phyloP scores from a whole-genome alignment of 92 coral and sea anemone genomes.

The Umimayanthus chanpuru region DNA sequence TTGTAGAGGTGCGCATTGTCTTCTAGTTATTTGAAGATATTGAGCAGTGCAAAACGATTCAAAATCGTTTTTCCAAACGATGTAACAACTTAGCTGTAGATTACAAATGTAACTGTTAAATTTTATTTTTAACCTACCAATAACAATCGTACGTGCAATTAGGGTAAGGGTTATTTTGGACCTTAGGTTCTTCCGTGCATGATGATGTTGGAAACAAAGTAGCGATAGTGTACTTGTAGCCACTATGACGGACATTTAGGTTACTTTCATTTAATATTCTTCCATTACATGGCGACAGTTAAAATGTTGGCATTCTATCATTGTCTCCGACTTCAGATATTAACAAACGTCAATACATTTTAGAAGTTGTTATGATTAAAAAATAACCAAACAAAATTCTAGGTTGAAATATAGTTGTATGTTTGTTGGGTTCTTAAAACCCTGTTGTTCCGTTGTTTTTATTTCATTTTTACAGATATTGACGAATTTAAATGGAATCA shows the following conservation, averaged over 20 bases:
- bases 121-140: background rate
- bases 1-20: too few species aligned
- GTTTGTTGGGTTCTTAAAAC: too few species aligned
- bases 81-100: background rate
- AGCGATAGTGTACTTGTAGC: too few species aligned
- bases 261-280: background rate
- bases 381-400: too few species aligned
- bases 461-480: too few species aligned
- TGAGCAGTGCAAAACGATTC: constrained; percentile 26
- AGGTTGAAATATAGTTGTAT: too few species aligned
- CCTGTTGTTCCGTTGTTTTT: too few species aligned
- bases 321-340: too few species aligned
- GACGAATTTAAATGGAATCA: too few species aligned
- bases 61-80: background rate
- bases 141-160: constrained; percentile 4
- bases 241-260: background rate
- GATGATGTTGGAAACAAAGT: background rate
- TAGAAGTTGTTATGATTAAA: too few species aligned
- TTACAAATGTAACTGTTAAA: constrained; percentile 14
- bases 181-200: background rate
- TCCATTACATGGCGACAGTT: background rate
- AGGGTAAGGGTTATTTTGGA: background rate
- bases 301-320: too few species aligned
- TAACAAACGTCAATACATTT: too few species aligned
- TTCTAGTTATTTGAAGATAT: constrained; percentile 6